phyloP scores from a whole-genome alignment of 2,888 invertebrate genomes.

The Ephialtes manifestator region DNA sequence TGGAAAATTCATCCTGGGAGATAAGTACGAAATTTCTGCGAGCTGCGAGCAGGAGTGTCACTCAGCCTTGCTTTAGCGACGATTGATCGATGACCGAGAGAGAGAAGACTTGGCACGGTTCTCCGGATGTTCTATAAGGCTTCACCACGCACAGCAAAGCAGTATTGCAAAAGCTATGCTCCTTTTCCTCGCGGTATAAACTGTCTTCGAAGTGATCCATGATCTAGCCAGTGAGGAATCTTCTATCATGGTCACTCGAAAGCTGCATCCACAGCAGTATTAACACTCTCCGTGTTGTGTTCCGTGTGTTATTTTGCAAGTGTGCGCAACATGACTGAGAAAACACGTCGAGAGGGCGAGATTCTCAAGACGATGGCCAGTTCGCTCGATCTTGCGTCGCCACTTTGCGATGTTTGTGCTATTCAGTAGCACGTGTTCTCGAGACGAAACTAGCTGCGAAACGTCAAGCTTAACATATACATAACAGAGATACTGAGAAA shows the following conservation, averaged over 20 bases:
- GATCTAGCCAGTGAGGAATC: conserved; percentile 5
- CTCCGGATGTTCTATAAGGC: conserved; percentile 5
- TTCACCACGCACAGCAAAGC: not conserved
- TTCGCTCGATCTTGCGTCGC: not conserved
- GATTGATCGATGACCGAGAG: conserved; percentile 18
- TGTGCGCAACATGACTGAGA: not conserved
- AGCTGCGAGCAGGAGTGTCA: not conserved
- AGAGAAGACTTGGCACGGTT: conserved; percentile 21
- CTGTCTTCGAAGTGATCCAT: conserved; percentile 19
- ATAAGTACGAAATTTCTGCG: not conserved
- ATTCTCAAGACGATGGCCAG: not conserved
- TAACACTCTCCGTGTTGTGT: not conserved
- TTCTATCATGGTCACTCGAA: not conserved
- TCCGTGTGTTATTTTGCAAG: not conserved
- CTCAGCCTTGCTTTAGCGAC: not conserved
- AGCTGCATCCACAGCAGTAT: not conserved
- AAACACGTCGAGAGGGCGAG: not conserved
- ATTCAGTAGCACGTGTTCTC: conserved; percentile 9
- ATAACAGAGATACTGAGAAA: not conserved
- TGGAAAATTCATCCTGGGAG: not conserved
- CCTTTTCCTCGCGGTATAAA: not conserved
- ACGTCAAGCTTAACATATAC: not conserved
- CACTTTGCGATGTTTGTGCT: conserved; percentile 14
- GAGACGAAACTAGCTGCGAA: not conserved
- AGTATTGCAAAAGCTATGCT: not conserved